A percentile compares a stretch with the other conserved stretches of the same genome.
Evolutionary conservation across 2,797 vertebrate species (phyloP).

Genomic region (Ctenopoma multispine): DNA sequence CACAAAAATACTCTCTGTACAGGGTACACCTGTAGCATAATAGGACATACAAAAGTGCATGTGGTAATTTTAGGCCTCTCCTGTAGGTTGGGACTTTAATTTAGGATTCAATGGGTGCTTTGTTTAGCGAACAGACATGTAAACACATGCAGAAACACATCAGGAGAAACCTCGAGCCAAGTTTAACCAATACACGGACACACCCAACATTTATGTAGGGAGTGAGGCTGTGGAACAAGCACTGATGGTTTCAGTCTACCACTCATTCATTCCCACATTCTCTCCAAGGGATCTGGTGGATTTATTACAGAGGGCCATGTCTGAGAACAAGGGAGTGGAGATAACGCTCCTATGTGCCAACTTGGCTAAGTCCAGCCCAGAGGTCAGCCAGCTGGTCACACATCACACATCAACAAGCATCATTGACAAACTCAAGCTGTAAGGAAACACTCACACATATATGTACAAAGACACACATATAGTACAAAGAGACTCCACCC

Average conservation of each 20-base stretch:
- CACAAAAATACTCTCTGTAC: conserved; percentile 16
- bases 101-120: conserved; percentile 18
- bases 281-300: conserved; percentile 34
- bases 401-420: conserved; percentile 45
- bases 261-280: conserved; percentile 18
- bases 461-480: not conserved
- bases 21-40: not conserved
- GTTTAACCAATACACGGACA: conserved; percentile 12
- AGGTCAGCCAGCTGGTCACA: conserved; percentile 52
- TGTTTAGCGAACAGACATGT: conserved; percentile 13
- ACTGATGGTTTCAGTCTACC: conserved; percentile 20
- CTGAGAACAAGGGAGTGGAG: conserved; percentile 68
- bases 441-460: conserved; percentile 34
- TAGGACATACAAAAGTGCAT: conserved; percentile 24
- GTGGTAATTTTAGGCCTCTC: conserved; percentile 9
- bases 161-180: conserved; percentile 2
- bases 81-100: conserved; percentile 13
- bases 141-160: conserved; percentile 6
- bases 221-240: conserved; percentile 44
- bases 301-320: conserved; percentile 76
- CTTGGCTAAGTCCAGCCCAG: conserved; percentile 45
- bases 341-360: conserved; percentile 78
- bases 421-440: conserved; percentile 24
- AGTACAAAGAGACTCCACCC: conserved; percentile 39
- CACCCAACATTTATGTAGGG: conserved; percentile 15